Evolutionary conservation across 2,113 vertebrate species (phyloP).

Genomic region (Miniopterus natalensis): DNA sequence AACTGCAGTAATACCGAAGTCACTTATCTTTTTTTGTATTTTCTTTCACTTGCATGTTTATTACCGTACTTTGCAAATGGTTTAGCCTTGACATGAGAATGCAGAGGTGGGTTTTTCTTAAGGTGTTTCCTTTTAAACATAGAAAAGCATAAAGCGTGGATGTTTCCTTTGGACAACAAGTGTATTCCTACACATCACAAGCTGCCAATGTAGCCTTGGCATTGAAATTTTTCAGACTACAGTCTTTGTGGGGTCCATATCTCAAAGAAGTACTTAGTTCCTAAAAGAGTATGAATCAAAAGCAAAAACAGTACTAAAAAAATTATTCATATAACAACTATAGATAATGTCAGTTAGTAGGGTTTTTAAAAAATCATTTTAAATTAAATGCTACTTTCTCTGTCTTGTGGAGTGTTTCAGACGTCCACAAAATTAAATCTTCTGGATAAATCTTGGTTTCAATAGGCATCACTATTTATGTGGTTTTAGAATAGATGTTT

Average conservation of each 20-base stretch:
- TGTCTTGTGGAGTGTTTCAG: neutral
- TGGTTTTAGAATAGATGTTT: neutral
- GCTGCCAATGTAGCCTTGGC: conserved; percentile 59
- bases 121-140: conserved; percentile 49
- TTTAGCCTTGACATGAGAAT: conserved; percentile 73
- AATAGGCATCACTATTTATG: neutral
- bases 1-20: conserved; percentile 55
- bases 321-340: neutral
- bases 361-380: neutral
- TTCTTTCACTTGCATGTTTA: conserved; percentile 44
- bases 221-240: conserved; percentile 60
- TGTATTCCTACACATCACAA: conserved; percentile 56
- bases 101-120: conserved; percentile 58
- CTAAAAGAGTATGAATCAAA: conserved; percentile 17
- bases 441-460: neutral
- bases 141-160: neutral
- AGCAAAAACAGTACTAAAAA: conserved; percentile 29
- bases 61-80: conserved; percentile 66
- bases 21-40: conserved; percentile 52
- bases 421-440: neutral
- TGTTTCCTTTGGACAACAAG: conserved; percentile 65
- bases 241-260: conserved; percentile 53
- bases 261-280: conserved; percentile 48
- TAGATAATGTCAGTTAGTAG: neutral
- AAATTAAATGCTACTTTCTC: conserved; percentile 35